Evolutionary conservation across 2,797 vertebrate species (phyloP), one percentile per base, ranked within the genome.

Genomic region (Parauchenoglanis ngamensis): DNA sequence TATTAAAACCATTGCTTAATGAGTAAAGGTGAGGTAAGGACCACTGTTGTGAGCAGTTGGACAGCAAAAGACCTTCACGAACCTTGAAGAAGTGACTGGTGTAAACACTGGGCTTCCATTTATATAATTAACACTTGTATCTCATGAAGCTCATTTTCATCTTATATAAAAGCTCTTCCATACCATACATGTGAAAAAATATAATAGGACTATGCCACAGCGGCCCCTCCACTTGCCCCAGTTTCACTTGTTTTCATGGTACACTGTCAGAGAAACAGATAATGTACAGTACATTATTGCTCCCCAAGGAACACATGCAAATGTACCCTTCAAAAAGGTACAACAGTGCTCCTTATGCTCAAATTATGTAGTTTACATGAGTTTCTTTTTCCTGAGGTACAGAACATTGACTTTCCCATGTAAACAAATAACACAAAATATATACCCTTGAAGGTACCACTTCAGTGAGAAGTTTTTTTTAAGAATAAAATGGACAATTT

Each of bases 241-340:
- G 80, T 82, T 82, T 82, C 80, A 19, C 59, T 82, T 82, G 59
- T 65, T 49, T 82, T 67, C 13, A 49, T 6, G 2, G 59, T 52
- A 67, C 25, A 31, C 40, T 52, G 44, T 28, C 46, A 52, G 46
- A 83, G 7, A 67, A 49, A 65, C 31, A 49, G 15, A 67, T 23
- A 67, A 15, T 44, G 10, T 81, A 59, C 80, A 44, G 54, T 61
- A 63, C 57, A 46, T 81, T 63, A 81, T 63, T 54, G 63, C n/a
- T 83, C 63, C 63, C 46, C 63, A 35, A 67, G 59, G 78, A 63
- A 25, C 35, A n/a, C 15, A 83, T 67, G 61, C 63, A 65, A 82
- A 65, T 67, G 44, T 11, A 83, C n/a, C 44, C 15, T 52, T 68
- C 44, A 67, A 5, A 28, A 28, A 15, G 44, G 12, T 17, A 35